phyloP scores from a whole-genome alignment of 2,113 vertebrate genomes.

The Podiceps cristatus region DNA sequence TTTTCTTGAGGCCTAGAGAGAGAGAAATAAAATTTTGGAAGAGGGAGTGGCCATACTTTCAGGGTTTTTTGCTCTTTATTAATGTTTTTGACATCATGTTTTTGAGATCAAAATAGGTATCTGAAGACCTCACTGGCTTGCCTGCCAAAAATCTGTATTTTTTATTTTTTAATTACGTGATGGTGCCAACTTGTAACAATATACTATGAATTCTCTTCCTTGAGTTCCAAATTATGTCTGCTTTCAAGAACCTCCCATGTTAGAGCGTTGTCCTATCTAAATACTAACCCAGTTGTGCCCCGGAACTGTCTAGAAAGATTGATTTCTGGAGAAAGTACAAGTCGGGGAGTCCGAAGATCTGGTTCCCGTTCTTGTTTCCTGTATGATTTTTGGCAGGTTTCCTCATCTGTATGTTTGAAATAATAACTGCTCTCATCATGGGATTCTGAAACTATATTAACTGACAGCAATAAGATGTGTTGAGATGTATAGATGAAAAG shows the following conservation, averaged over 20 bases:
- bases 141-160: background rate
- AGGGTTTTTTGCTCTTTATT: background rate
- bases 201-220: background rate
- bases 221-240: background rate
- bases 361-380: slow-evolving; percentile 61
- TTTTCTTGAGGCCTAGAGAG: background rate
- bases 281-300: background rate
- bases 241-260: background rate
- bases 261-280: background rate
- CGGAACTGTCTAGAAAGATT: slow-evolving; percentile 37
- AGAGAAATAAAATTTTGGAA: background rate
- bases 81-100: background rate
- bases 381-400: slow-evolving; percentile 44
- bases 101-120: background rate
- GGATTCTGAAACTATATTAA: slow-evolving; percentile 29
- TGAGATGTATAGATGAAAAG: slow-evolving; percentile 29
- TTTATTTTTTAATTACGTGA: background rate
- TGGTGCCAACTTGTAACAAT: background rate
- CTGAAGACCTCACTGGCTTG: background rate
- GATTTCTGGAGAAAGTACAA: slow-evolving; percentile 20
- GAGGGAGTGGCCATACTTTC: background rate
- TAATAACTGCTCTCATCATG: slow-evolving; percentile 32
- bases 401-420: slow-evolving; percentile 40
- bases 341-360: slow-evolving; percentile 9
- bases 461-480: slow-evolving; percentile 50